Evolutionary conservation across 2,113 vertebrate species (phyloP).

Genomic region (Nannospalax galili): DNA sequence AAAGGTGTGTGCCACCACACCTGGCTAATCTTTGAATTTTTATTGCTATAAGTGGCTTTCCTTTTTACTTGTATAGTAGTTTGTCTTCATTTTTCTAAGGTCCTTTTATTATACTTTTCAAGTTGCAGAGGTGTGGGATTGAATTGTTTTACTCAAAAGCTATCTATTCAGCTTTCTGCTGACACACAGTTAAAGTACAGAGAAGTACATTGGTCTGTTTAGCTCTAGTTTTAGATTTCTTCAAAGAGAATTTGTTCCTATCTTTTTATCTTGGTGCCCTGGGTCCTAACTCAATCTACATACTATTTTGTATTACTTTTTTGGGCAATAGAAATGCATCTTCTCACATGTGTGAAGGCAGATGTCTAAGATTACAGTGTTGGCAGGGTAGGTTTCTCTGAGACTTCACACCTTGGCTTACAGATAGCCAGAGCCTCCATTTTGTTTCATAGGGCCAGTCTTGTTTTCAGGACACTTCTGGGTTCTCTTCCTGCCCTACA

Average conservation of each 20-base stretch:
- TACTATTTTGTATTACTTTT: too few species aligned
- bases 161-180: not conserved
- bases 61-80: not conserved
- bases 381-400: not conserved
- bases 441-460: not conserved
- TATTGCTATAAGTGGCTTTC: not conserved
- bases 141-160: not conserved
- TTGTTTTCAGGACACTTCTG: not conserved
- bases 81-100: not conserved
- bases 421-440: not conserved
- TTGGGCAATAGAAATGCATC: not conserved
- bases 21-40: not conserved
- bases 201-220: not conserved
- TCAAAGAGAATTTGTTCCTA: not conserved
- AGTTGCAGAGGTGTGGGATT: not conserved
- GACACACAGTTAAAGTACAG: not conserved
- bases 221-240: not conserved
- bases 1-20: not conserved
- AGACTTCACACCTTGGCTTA: not conserved
- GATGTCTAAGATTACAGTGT: not conserved
- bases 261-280: not conserved
- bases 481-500: not conserved
- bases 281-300: too few species aligned
- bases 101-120: not conserved
- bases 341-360: not conserved